Percentiles rank a stretch among this genome's conserved stretches.
phyloP scores from a whole-genome alignment of 2,113 vertebrate genomes.

The Excalfactoria chinensis region DNA sequence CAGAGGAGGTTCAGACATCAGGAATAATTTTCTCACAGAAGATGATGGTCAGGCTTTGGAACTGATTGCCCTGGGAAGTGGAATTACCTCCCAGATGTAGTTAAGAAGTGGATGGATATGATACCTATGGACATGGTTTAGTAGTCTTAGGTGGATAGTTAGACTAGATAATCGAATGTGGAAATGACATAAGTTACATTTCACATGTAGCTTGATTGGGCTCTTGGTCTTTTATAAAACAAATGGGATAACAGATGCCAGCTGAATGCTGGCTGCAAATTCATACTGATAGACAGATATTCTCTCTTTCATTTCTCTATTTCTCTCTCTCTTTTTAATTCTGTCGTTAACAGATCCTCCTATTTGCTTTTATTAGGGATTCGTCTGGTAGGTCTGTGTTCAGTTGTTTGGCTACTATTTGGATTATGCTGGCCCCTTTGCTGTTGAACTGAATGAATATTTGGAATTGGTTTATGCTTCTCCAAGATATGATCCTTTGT shows the following conservation, averaged over 20 bases:
- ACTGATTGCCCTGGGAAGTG: not conserved
- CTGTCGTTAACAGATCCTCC: not conserved
- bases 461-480: not conserved
- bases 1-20: not conserved
- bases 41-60: not conserved
- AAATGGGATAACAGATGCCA: not conserved
- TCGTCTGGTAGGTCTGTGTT: fast-evolving
- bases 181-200: fast-evolving
- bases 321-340: not conserved
- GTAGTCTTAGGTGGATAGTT: not conserved
- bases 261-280: not conserved
- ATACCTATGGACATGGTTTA: not conserved
- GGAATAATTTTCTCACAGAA: not conserved
- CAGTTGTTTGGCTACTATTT: not conserved
- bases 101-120: not conserved
- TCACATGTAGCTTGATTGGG: not conserved
- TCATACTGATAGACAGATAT: not conserved
- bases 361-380: not conserved
- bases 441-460: not conserved
- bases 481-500: not conserved
- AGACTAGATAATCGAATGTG: not conserved
- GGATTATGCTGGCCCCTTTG: fast-evolving
- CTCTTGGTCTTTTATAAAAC: not conserved
- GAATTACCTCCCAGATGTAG: not conserved
- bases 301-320: too few species aligned